Base-by-base conservation (phyloP, 2,113 vertebrate species). In the Dascyllus trimaculatus region DNA sequence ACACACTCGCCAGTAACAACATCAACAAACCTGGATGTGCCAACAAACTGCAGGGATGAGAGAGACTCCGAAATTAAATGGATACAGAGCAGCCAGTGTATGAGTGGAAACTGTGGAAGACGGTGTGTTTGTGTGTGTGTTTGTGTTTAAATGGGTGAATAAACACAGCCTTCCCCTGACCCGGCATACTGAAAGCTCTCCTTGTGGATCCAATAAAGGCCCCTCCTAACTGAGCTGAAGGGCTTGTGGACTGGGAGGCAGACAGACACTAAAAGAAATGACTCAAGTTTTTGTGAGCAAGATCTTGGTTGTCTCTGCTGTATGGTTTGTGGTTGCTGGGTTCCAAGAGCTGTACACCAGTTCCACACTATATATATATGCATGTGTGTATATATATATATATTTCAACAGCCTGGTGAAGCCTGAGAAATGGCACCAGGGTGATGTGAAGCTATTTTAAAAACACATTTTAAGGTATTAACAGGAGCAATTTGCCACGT, bases 91-190 rank as follows among this genome's bases (percentile, higher is more conserved):
- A 75, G 68, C 11, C 58, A 54, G 62, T 86, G 70, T 86, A 60
- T 56, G 51, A 57, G 49, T 11, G 51, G 56, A 54, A 60, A 57
- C 74, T 21, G 32, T 52, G 73, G 43, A 76, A 53, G 71, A 66
- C 57, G 1, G 69, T 54, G 58, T 83, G 46, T 68, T 22, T 26
- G 74, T 61, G 71, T 60, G 68, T 61, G 61, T 81, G 79, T 81
- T 52, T 71, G 74, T 63, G 68, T 76, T 65, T 52, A 74, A 87
- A 76, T 32, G 66, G 66, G 70, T 77, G 80, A 89, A 85, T 86
- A 87, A 88, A 89, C 83, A 77, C 64, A 85, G 85, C 84, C 88
- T 86, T 77, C 60, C 45, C 58, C 77, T 90, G 88, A 92, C 91
- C 91, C 58, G 11, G 51, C 24, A 24, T 45, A 17, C 61, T 85